phyloP scores from a whole-genome alignment of 2,888 invertebrate genomes.

The Dryocosmus kuriphilus region DNA sequence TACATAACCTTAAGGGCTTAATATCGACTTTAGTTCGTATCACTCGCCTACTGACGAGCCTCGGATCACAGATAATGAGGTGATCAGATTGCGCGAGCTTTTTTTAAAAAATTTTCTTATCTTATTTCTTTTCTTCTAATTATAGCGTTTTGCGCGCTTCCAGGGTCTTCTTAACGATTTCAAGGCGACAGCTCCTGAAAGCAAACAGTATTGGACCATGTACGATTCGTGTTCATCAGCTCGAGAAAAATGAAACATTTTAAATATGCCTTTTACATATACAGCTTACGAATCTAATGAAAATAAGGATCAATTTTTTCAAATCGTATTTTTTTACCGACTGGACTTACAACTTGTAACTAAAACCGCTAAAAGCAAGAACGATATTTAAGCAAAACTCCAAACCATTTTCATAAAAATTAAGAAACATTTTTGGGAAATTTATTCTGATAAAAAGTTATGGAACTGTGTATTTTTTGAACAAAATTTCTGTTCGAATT shows the following conservation, averaged over 20 bases:
- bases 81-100: slow-evolving; percentile 75
- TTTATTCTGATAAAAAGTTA: neutral
- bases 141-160: slow-evolving; percentile 62
- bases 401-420: neutral
- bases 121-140: slow-evolving; percentile 47
- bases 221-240: neutral
- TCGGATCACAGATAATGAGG: slow-evolving; percentile 77
- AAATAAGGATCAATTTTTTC: neutral
- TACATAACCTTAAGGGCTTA: slow-evolving; percentile 67
- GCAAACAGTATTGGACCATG: slow-evolving; percentile 59
- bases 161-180: slow-evolving; percentile 74
- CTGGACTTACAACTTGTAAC: neutral
- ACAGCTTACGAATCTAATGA: neutral
- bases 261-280: neutral
- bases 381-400: neutral
- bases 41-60: slow-evolving; percentile 71
- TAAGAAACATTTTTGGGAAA: neutral
- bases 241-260: slow-evolving; percentile 34
- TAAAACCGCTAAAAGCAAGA: neutral
- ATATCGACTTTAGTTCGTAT: slow-evolving; percentile 76
- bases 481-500: neutral
- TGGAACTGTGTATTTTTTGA: neutral
- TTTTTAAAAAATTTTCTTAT: slow-evolving; percentile 55
- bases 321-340: neutral
- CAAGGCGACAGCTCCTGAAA: slow-evolving; percentile 78